phyloP scores from a whole-genome alignment of 2,888 invertebrate species.

The Busseola fusca region DNA sequence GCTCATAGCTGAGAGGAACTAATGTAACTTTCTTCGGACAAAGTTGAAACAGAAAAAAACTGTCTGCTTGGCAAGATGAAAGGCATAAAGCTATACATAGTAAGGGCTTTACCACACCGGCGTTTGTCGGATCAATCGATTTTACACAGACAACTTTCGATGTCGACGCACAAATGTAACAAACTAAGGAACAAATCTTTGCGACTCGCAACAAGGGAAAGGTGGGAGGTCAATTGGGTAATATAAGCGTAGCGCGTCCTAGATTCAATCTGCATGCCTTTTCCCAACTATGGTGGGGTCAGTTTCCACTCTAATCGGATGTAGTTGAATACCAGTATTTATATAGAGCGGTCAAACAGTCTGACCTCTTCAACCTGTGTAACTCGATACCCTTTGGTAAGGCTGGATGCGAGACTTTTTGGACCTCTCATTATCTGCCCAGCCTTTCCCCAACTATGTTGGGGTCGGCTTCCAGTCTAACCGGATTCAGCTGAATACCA shows the following conservation, averaged over 20 bases:
- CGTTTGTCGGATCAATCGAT: neutral
- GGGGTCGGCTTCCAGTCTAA: no score
- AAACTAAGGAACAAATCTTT: no score
- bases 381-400: neutral
- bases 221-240: neutral
- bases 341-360: neutral
- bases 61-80: conserved; percentile 21
- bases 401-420: neutral
- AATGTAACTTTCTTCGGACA: conserved; percentile 49
- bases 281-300: neutral
- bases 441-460: no score
- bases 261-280: neutral
- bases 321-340: neutral
- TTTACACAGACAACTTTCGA: neutral
- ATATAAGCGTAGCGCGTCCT: neutral
- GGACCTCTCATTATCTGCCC: no score
- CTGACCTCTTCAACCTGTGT: neutral
- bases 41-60: conserved; percentile 47
- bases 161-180: no score
- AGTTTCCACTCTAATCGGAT: neutral
- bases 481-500: no score
- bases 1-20: conserved; percentile 28
- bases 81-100: conserved; percentile 22
- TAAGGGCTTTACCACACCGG: conserved; percentile 10
- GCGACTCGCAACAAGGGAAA: neutral